These are phyloP conservation scores for Eristalis intricaria DNA, from an alignment of 2,888 invertebrate genomes.

Conservation along the genomic window DNA sequence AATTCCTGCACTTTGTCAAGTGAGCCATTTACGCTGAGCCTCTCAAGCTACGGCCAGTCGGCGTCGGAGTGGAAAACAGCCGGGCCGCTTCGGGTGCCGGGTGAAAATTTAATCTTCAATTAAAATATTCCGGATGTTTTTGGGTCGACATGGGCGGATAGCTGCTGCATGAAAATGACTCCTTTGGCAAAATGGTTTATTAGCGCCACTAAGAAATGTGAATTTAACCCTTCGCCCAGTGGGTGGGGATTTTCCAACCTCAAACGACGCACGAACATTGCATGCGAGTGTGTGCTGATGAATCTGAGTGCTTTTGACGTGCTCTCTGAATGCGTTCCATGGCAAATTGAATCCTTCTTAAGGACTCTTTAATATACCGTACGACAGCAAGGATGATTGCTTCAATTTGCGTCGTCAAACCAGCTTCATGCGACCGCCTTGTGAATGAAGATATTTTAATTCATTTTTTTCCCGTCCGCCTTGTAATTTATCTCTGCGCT, in stretches of 20 bases:
- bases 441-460: background rate
- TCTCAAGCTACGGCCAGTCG: background rate
- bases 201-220: background rate
- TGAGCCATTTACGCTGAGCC: slow-evolving; percentile 29
- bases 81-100: background rate
- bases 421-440: background rate
- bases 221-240: background rate
- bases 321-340: background rate
- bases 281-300: background rate
- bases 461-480: background rate
- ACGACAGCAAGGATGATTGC: background rate
- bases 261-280: background rate
- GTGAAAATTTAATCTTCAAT: slow-evolving; percentile 39
- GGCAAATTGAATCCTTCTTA: background rate
- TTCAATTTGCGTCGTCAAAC: background rate
- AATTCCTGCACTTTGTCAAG: slow-evolving; percentile 62
- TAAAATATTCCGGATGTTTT: slow-evolving; percentile 34
- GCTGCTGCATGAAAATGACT: background rate
- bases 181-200: background rate
- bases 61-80: background rate
- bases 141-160: background rate
- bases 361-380: background rate
- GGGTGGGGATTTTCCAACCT: background rate
- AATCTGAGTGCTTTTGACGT: background rate
- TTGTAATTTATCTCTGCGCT: background rate